These are phyloP conservation scores for Drosophila nebulosa DNA, from an alignment of 1,140 invertebrate genomes.

Conservation along the genomic window DNA sequence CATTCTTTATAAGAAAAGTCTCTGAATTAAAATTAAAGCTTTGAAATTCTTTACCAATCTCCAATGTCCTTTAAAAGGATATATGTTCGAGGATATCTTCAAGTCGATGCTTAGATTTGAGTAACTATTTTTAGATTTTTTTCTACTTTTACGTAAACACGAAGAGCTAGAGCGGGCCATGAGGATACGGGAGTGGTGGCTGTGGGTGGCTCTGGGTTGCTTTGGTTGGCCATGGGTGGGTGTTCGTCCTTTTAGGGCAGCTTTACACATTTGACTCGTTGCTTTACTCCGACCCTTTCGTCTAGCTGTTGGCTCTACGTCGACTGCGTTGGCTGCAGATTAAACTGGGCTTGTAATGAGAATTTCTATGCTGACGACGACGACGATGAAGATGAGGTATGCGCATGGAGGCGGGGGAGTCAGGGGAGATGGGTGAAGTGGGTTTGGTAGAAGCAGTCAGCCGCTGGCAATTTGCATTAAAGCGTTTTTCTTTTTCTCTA, in stretches of 20 bases:
- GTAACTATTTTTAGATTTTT: conserved; percentile 8
- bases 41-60: too few species aligned
- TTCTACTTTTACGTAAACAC: conserved; percentile 48
- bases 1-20: too few species aligned
- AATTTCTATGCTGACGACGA: conserved; percentile 51
- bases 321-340: conserved; percentile 53
- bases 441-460: conserved; percentile 16
- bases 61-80: too few species aligned
- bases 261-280: conserved; percentile 62
- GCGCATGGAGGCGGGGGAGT: not conserved
- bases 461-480: conserved; percentile 73
- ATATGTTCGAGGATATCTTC: not conserved
- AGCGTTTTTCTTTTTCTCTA: conserved; percentile 39
- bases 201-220: too few species aligned
- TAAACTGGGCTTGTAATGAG: conserved; percentile 76
- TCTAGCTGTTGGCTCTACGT: conserved; percentile 26
- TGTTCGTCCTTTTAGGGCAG: conserved; percentile 25
- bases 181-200: not conserved
- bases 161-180: not conserved
- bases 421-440: not conserved
- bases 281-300: not conserved
- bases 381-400: conserved; percentile 9
- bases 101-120: not conserved
- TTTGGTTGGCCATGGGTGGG: too few species aligned
- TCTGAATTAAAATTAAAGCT: too few species aligned